These are phyloP conservation scores for Caenorhabditis wallacei DNA, from an alignment of 2,888 invertebrate genomes.

Conservation along the genomic window DNA sequence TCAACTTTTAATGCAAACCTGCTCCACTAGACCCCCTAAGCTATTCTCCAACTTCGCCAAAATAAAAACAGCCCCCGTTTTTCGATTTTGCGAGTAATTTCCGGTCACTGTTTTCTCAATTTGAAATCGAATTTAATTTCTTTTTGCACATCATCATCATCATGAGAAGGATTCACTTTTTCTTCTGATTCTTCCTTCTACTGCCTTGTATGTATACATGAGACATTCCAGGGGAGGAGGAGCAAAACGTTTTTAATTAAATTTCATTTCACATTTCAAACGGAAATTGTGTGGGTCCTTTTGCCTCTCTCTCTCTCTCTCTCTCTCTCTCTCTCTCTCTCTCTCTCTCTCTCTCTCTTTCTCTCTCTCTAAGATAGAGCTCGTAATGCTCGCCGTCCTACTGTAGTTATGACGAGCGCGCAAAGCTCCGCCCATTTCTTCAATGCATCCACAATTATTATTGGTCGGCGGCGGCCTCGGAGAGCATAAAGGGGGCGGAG, in stretches of 20 bases:
- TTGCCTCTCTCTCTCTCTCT: background rate
- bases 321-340: background rate
- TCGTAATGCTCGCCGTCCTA: slow-evolving; percentile 10
- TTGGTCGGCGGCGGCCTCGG: slow-evolving; percentile 47
- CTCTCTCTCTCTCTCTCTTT: too few species aligned
- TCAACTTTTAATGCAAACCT: too few species aligned
- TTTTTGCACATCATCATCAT: slow-evolving; percentile 36
- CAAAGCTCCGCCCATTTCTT: slow-evolving; percentile 9
- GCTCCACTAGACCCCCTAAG: too few species aligned
- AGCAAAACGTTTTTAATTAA: slow-evolving; percentile 62
- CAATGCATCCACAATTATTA: slow-evolving; percentile 48
- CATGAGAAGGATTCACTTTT: background rate
- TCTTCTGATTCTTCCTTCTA: slow-evolving; percentile 22
- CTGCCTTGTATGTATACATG: slow-evolving; percentile 17
- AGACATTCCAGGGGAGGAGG: background rate
- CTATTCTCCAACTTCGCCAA: too few species aligned
- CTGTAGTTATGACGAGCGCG: slow-evolving; percentile 45
- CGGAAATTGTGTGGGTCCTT: slow-evolving; percentile 45
- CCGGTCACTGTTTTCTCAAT: too few species aligned
- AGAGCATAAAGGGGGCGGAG: slow-evolving; percentile 25
- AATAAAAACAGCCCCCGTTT: too few species aligned
- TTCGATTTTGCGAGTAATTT: too few species aligned
- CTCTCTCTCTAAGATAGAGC: background rate
- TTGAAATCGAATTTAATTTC: too few species aligned
- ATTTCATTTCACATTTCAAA: slow-evolving; percentile 33